Evolutionary conservation across 2,888 invertebrate species (phyloP).

Genomic region (Ctena decussata): DNA sequence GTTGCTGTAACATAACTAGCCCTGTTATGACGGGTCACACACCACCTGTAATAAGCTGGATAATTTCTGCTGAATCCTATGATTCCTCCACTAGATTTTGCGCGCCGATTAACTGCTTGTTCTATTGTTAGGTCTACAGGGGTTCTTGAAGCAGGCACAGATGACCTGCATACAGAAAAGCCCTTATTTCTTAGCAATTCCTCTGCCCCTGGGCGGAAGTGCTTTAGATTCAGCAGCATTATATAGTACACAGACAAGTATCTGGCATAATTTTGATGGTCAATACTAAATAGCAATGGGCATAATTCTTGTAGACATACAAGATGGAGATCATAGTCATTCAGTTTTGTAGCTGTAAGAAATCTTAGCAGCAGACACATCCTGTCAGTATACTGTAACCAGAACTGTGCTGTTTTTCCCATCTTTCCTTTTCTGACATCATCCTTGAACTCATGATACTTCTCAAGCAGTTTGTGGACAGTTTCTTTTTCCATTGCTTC

Average conservation of each 20-base stretch:
- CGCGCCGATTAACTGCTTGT: not conserved
- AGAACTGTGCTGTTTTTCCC: constrained; percentile 58
- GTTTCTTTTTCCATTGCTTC: too few species aligned
- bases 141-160: constrained; percentile 20
- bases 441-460: constrained; percentile 10
- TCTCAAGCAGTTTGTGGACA: not conserved
- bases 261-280: constrained; percentile 57
- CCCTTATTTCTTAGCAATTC: constrained; percentile 40
- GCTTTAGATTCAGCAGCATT: constrained; percentile 31
- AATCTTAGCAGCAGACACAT: constrained; percentile 34
- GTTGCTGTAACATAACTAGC: not conserved
- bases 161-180: constrained; percentile 50
- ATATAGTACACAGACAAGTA: constrained; percentile 45
- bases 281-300: constrained; percentile 46
- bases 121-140: not conserved
- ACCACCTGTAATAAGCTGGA: not conserved
- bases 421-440: too few species aligned
- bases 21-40: not conserved
- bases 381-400: constrained; percentile 46
- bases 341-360: constrained; percentile 52
- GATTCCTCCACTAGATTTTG: not conserved
- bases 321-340: constrained; percentile 42
- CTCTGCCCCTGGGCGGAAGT: constrained; percentile 40
- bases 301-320: constrained; percentile 42
- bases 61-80: not conserved